These are phyloP conservation scores for Microplitis mediator DNA, from an alignment of 1,140 invertebrate genomes.

Conservation along the genomic window DNA sequence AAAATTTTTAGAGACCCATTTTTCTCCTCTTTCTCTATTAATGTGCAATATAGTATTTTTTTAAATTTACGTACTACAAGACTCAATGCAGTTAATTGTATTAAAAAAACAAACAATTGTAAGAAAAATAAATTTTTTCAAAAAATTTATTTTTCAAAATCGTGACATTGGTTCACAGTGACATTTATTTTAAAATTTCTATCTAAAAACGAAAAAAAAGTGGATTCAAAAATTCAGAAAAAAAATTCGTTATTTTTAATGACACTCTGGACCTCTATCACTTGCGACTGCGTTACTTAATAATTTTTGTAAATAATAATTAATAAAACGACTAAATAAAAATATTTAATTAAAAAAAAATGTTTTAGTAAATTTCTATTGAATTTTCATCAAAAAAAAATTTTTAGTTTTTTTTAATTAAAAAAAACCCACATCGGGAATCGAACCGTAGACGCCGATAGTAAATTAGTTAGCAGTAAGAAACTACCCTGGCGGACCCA, in stretches of 20 bases:
- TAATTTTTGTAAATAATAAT: constrained; percentile 35
- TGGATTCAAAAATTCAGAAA: constrained; percentile 25
- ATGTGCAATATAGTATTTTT: constrained; percentile 1
- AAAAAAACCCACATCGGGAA: too few species aligned
- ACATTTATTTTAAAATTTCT: constrained; percentile 38
- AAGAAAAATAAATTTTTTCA: neutral
- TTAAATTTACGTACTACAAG: neutral
- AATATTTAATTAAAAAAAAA: constrained; percentile 14
- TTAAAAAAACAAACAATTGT: neutral
- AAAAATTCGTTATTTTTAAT: constrained; percentile 41
- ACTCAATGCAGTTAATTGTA: neutral
- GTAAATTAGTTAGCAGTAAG: too few species aligned
- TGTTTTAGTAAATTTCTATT: neutral
- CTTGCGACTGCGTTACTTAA: constrained; percentile 26
- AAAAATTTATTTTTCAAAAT: neutral
- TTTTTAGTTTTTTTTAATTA: too few species aligned
- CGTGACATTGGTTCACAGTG: constrained; percentile 57
- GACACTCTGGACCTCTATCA: constrained; percentile 59
- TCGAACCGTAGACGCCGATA: too few species aligned
- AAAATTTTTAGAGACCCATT: too few species aligned
- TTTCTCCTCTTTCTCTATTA: neutral
- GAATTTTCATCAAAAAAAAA: neutral
- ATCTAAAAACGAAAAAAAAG: constrained; percentile 44
- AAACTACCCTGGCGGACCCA: too few species aligned
- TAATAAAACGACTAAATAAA: constrained; percentile 29